Evolutionary conservation across 2,797 vertebrate species (phyloP).

Genomic region (Lagodon rhomboides): DNA sequence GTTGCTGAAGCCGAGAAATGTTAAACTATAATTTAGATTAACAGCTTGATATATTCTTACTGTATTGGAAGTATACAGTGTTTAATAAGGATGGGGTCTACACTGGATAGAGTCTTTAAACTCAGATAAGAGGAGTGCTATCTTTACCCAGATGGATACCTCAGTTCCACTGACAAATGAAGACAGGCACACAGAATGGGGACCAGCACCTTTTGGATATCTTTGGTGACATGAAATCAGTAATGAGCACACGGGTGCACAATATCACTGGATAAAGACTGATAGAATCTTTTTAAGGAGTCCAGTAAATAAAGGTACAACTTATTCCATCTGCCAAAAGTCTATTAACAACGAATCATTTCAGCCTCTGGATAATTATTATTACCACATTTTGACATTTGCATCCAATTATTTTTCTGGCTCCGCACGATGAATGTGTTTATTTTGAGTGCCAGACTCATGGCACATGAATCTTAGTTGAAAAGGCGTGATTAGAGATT

Average conservation of each 20-base stretch:
- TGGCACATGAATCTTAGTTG: constrained; percentile 3
- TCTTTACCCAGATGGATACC: background rate
- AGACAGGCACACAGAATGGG: background rate
- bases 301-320: background rate
- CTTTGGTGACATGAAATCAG: background rate
- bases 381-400: constrained; percentile 43
- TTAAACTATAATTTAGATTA: background rate
- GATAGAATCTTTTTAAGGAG: background rate
- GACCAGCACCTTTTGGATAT: background rate
- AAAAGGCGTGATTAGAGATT: constrained; percentile 21
- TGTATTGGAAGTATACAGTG: background rate
- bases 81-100: background rate
- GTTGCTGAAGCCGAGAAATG: too few species aligned
- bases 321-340: constrained; percentile 1
- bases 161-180: background rate
- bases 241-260: background rate
- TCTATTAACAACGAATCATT: constrained; percentile 7
- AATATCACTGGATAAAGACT: background rate
- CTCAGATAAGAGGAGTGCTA: background rate
- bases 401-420: constrained; percentile 23
- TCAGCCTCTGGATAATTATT: constrained; percentile 13
- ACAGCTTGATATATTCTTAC: background rate
- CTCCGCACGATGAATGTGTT: background rate
- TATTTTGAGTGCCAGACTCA: background rate
- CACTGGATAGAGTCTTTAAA: background rate